phyloP scores from a whole-genome alignment of 2,113 vertebrate species.

The Callipepla squamata region DNA sequence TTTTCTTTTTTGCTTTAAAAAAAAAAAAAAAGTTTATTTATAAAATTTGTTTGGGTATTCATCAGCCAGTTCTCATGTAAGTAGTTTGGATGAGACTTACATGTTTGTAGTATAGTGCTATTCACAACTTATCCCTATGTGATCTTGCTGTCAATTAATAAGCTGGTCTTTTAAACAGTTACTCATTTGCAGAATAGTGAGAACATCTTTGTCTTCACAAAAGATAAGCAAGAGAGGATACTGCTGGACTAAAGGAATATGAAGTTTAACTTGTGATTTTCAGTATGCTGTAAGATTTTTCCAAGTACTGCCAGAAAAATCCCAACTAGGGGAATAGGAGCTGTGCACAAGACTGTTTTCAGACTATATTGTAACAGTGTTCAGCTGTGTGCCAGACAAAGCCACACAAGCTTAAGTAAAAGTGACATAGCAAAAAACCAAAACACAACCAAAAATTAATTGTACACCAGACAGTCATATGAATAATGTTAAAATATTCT shows the following conservation, averaged over 20 bases:
- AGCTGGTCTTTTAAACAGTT: background rate
- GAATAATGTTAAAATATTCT: constrained; percentile 10
- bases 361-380: background rate
- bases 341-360: background rate
- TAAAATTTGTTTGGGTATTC: background rate
- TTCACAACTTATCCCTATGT: background rate
- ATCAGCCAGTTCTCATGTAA: background rate
- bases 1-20: background rate
- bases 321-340: background rate
- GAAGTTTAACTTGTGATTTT: background rate
- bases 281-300: background rate
- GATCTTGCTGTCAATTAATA: background rate
- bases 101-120: background rate
- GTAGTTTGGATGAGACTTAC: background rate
- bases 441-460: background rate
- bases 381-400: background rate
- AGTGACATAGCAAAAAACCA: background rate
- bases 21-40: background rate
- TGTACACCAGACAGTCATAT: background rate
- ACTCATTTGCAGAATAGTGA: background rate
- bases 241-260: background rate
- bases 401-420: background rate
- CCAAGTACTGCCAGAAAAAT: background rate
- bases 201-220: background rate
- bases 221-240: background rate